Evolutionary conservation across 2,888 invertebrate species (phyloP).

Genomic region (Omphaloscelis lunosa): DNA sequence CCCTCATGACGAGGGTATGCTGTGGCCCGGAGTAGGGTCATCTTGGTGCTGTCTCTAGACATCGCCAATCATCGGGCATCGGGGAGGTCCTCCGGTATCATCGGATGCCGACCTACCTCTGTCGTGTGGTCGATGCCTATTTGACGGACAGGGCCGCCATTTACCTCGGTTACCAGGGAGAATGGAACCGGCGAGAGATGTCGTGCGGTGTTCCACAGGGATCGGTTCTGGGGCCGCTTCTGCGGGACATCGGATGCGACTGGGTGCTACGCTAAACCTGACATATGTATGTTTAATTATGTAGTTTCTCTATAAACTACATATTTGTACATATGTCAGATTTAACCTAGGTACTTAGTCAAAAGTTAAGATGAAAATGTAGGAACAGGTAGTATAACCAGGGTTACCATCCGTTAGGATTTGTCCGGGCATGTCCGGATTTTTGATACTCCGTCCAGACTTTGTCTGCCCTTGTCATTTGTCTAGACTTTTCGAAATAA

Average conservation of each 20-base stretch:
- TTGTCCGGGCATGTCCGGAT: not conserved
- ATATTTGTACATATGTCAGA: no score
- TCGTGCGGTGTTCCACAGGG: not conserved
- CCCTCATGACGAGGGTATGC: no score
- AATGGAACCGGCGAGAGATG: no score
- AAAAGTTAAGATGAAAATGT: not conserved
- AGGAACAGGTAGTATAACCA: not conserved
- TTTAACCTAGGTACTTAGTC: not conserved
- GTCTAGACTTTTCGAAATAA: not conserved
- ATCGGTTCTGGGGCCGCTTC: no score
- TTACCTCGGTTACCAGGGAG: no score
- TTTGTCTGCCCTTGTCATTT: not conserved
- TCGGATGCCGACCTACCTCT: no score
- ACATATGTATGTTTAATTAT: not conserved
- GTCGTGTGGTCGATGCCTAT: no score
- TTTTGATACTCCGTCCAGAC: not conserved
- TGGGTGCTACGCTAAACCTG: not conserved
- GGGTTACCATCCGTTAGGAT: not conserved
- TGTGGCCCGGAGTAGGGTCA: no score
- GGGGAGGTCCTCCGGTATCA: no score
- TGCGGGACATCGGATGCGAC: not conserved
- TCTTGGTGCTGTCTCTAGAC: no score
- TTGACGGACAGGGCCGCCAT: no score
- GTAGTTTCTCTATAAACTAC: not conserved
- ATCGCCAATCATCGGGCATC: no score